A percentile compares a stretch with the other conserved stretches of the same genome.
Evolutionary conservation across 2,888 invertebrate genomes (phyloP).

Genomic region (Endotricha flammealis): DNA sequence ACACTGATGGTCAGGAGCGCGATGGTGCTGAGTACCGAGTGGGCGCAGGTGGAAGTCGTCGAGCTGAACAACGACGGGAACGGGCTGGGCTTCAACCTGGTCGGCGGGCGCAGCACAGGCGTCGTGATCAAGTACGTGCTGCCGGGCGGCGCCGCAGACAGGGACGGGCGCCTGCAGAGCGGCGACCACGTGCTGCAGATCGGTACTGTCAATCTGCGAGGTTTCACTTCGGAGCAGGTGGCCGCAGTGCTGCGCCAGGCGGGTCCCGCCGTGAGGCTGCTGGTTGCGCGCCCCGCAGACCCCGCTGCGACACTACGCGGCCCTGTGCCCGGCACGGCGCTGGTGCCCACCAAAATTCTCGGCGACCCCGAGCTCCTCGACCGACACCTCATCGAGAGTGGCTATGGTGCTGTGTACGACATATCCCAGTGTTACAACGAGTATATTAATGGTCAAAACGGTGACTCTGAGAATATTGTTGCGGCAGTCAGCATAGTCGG

Average conservation of each 20-base stretch:
- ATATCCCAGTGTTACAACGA: conserved; percentile 60
- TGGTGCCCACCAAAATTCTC: conserved; percentile 94
- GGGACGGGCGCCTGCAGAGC: conserved; percentile 95
- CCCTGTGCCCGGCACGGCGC: conserved; percentile 88
- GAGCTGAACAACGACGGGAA: conserved; percentile 98
- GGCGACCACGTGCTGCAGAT: conserved; percentile 99
- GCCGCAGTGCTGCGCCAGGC: conserved; percentile 83
- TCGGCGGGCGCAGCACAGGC: conserved; percentile 98
- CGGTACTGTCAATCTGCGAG: conserved; percentile 95
- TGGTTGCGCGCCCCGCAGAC: conserved; percentile 95
- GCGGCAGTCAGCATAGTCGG: conserved; percentile 68
- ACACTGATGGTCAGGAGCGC: conserved; percentile 71
- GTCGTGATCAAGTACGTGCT: conserved; percentile 98
- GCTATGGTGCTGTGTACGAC: conserved; percentile 80
- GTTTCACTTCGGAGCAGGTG: conserved; percentile 97
- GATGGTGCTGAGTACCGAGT: conserved; percentile 97
- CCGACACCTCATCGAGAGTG: conserved; percentile 88
- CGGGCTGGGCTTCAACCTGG: conserved; percentile 98
- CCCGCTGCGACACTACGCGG: conserved; percentile 89
- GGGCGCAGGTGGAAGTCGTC: conserved; percentile 99
- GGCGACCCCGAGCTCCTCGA: conserved; percentile 94
- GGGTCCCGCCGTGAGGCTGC: conserved; percentile 89
- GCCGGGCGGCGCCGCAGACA: conserved; percentile 97
- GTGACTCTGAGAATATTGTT: conserved; percentile 45
- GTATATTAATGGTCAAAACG: conserved; percentile 59